Evolutionary conservation across 2,113 vertebrate genomes (phyloP), one percentile per base, ranked within the genome.

Genomic region (Gallinago media): DNA sequence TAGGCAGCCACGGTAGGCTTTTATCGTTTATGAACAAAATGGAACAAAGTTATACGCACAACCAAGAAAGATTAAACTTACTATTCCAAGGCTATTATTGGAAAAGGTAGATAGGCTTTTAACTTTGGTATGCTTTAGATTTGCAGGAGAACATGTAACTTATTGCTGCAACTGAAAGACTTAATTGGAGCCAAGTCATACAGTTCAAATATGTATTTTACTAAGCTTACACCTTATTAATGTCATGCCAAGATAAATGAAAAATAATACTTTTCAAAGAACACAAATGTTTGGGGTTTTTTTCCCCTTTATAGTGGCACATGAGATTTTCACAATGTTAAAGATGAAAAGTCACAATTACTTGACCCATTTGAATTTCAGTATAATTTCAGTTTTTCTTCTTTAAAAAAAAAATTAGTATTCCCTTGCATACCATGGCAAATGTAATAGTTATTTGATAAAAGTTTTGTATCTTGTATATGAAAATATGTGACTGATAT

Each of bases 141-240:
- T 68, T 74, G 65, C 81, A 89, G 76, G 1, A 15, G 15, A 75
- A 34, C 58, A 46, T 52, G 56, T 44, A 74, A 74, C 50, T 92
- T 58, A 68, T 54, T 91, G 74, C 38, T 86, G 68, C 89, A 63
- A 50, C 13, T 77, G 31, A 63, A 91, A 85, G 19, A 4, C 42
- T 71, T 61, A 62, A 96, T 34, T 81, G 38, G 27, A 78, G 56
- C 38, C 49, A 80, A 85, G 17, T 23, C 80, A 81, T 83, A 76
- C 25, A 54, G 44, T 23, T 92, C 36, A 86, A 66, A 55, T 34
- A 34, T n/a, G 27, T 29, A 79, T 88, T 96, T 84, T 97, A 36
- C 47, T 93, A 36, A 42, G 58, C 22, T 44, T 83, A 88, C 36
- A 70, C 16, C 25, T 88, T 55, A 47, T 55, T 59, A 74, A 59